A percentile compares a stretch with the other conserved stretches of the same genome.
phyloP scores from a whole-genome alignment of 2,888 invertebrate genomes.

The Aphelenchoides bicaudatus region DNA sequence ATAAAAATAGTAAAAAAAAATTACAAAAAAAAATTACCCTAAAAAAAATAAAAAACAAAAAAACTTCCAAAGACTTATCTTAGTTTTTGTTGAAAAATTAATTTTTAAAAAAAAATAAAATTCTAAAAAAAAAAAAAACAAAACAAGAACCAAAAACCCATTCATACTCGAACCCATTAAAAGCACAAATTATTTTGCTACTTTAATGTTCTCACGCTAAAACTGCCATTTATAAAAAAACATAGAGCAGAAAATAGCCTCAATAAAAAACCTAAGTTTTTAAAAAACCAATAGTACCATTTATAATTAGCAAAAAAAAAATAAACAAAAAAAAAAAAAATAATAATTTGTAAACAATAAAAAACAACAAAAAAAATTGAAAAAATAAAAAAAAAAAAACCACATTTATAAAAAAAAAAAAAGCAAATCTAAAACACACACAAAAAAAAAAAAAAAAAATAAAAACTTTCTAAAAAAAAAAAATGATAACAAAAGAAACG shows the following conservation, averaged over 20 bases:
- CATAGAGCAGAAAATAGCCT: conserved; percentile 75
- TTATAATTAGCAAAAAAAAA: conserved; percentile 29
- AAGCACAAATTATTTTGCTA: conserved; percentile 78
- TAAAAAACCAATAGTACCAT: conserved; percentile 32
- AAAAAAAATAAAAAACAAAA: conserved; percentile 45
- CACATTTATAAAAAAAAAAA: conserved; percentile 37
- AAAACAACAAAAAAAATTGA: conserved; percentile 40
- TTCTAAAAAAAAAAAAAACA: conserved; percentile 21
- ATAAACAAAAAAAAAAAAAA: conserved; percentile 37
- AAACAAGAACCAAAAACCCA: conserved; percentile 58
- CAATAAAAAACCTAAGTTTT: conserved; percentile 61
- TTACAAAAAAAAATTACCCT: conserved; percentile 49
- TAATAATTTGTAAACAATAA: conserved; percentile 37
- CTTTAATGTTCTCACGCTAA: conserved; percentile 76
- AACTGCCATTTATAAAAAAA: conserved; percentile 73
- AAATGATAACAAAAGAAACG: conserved; percentile 29
- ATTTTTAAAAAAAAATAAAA: conserved; percentile 21
- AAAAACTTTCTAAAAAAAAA: conserved; percentile 40
- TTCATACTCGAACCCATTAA: conserved; percentile 78
- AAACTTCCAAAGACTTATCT: conserved; percentile 49
- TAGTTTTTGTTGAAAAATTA: conserved; percentile 8
- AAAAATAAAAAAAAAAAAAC: conserved; percentile 36
- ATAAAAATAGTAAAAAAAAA: conserved; percentile 44
- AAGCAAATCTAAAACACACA: conserved; percentile 38
- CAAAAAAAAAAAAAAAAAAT: conserved; percentile 36